Evolutionary conservation across 1,140 invertebrate species (phyloP).

Genomic region (Aphelinus certus): DNA sequence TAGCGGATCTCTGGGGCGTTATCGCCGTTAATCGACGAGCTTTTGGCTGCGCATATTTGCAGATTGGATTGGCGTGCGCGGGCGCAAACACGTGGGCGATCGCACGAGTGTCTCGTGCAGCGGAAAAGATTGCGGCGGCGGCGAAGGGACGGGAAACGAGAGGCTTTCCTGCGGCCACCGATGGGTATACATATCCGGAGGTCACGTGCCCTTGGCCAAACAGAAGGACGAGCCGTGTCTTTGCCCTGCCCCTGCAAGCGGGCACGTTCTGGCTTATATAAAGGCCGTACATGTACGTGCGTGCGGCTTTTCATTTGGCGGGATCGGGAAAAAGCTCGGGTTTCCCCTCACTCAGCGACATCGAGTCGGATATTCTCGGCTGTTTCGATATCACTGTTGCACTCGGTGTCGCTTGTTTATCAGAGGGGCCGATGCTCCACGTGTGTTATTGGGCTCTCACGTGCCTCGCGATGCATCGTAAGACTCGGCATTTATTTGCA

Average conservation of each 20-base stretch:
- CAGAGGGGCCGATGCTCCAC: not conserved
- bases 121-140: not conserved
- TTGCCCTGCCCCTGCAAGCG: conserved; percentile 32
- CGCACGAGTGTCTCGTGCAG: not conserved
- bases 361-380: not conserved
- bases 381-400: conserved; percentile 15
- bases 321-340: conserved; percentile 10
- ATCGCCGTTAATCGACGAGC: conserved; percentile 23
- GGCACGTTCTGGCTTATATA: not conserved
- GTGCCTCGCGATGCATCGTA: too few relatives aligned
- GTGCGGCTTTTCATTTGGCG: conserved; percentile 48
- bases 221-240: conserved; percentile 5
- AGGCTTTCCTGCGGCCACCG: not conserved
- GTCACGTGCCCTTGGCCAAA: conserved; percentile 19
- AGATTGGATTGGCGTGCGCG: conserved; percentile 10
- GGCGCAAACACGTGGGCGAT: not conserved
- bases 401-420: conserved; percentile 16
- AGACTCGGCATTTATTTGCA: too few relatives aligned
- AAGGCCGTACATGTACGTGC: conserved; percentile 31
- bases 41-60: conserved; percentile 15
- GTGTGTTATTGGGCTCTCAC: not conserved
- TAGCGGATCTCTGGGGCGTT: not conserved
- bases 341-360: not conserved
- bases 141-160: too few relatives aligned
- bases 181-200: not conserved